A percentile compares a stretch with the other conserved stretches of the same genome.
Conservation (phyloP, 2,888 invertebrate species). For the Philonicus albiceps region DNA sequence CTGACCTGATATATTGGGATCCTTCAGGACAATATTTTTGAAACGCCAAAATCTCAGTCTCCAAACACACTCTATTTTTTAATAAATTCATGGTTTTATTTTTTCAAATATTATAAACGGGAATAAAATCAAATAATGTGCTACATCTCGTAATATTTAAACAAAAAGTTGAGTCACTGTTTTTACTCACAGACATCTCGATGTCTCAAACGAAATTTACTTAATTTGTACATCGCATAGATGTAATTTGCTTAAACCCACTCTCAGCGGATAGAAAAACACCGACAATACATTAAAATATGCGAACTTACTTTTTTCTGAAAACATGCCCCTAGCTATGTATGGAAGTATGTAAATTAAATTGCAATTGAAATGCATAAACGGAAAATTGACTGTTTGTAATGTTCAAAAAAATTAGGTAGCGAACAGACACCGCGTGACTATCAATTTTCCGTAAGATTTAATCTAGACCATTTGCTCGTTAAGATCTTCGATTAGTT, state of each 20-base stretch:
- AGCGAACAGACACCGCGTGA: not conserved
- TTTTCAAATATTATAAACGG: too few species aligned
- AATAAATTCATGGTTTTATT: too few species aligned
- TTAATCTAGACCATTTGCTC: not conserved
- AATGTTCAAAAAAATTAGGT: not conserved
- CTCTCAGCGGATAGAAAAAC: not conserved
- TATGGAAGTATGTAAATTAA: not conserved
- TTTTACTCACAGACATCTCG: too few species aligned
- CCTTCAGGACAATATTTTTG: too few species aligned
- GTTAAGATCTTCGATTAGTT: not conserved
- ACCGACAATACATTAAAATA: not conserved
- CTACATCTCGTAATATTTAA: too few species aligned
- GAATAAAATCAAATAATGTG: too few species aligned
- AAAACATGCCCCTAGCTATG: not conserved
- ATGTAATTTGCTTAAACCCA: not conserved
- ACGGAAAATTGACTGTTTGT: not conserved
- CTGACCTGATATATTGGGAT: too few species aligned
- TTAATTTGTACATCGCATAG: not conserved
- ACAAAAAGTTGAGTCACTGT: too few species aligned
- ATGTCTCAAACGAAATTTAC: not conserved
- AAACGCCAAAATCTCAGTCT: too few species aligned
- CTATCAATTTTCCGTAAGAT: not conserved
- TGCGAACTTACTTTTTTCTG: not conserved
- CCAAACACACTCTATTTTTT: too few species aligned
- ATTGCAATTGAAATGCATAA: not conserved